Evolutionary conservation across 2,113 vertebrate genomes (phyloP), one percentile per base, ranked within the genome.

Genomic region (Leptodactylus fuscus): DNA sequence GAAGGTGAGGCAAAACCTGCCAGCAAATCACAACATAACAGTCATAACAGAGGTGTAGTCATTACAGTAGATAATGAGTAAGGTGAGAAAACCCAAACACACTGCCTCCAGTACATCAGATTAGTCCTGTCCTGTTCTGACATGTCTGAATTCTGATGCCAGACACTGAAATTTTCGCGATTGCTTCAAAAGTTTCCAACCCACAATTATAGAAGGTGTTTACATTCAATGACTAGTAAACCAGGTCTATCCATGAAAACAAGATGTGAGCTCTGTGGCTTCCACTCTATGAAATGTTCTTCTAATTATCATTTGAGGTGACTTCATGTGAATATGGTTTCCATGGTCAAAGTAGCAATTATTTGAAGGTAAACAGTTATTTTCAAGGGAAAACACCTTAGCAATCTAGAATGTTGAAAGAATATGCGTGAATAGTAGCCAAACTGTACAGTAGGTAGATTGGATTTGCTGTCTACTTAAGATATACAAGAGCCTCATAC

Each of bases 161-260:
- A 85, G 83, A 85, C 62, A 80, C n/a, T 62, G 9, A 75, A 0
- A 36, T 76, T 76, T 76, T 65, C 48, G 70, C 5, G 1, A n/a
- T n/a, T 16, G 13, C 5, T 24, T 34, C 29, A 77, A 36, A 34
- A 77, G 18, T 46, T 29, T 29, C 12, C 7, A 79, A 46, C 22
- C 60, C 58, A 79, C 48, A 85, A 85, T 79, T 85, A 79, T 24
- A 27, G 76, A 38, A 74, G 58, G 29, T 84, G 58, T 49, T 67
- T 58, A 44, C 55, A n/a, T 27, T 53, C 22, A 58, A n/a, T 36
- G 9, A 65, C 4, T 41, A 78, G 46, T 53, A 27, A 38, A 27
- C 27, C 60, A 69, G 34, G 48, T 32, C 60, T 81, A 58, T 18
- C 29, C 48, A 22, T 22, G 11, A 75, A 75, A 65, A 65, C 41